Conservation (phyloP, 1,140 invertebrate genomes). For the Cydia amplana region DNA sequence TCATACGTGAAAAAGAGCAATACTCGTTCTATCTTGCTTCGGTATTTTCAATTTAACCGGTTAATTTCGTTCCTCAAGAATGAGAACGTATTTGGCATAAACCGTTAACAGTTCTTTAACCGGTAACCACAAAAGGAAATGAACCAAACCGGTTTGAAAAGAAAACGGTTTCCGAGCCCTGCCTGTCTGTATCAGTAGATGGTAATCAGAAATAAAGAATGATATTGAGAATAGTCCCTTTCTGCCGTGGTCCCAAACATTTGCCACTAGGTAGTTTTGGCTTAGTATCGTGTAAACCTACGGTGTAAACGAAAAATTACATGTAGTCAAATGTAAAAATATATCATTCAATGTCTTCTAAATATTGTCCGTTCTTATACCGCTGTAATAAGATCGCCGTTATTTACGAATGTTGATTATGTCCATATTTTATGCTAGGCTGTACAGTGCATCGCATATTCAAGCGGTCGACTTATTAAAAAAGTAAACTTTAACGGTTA, state of each 20-base stretch:
- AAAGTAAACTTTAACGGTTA: no score
- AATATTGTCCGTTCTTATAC: neutral
- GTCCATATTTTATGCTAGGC: neutral
- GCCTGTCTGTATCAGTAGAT: no score
- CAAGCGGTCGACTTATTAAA: neutral
- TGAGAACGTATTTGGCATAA: no score
- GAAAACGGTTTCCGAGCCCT: no score
- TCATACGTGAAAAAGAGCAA: no score
- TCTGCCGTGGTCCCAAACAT: neutral
- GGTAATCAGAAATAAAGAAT: neutral
- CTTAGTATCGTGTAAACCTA: neutral
- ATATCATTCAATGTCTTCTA: neutral
- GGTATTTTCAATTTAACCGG: no score
- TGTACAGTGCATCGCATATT: neutral
- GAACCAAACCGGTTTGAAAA: no score
- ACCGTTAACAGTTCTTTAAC: no score
- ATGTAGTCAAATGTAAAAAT: constrained; percentile 6
- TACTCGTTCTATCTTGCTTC: no score
- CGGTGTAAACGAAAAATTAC: neutral
- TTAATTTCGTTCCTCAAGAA: no score
- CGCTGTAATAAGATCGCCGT: neutral
- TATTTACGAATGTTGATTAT: neutral
- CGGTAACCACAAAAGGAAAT: no score
- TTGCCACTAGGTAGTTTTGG: constrained; percentile 1
- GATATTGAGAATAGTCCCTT: neutral